phyloP scores from a whole-genome alignment of 1,140 invertebrate genomes.

The Triops longicaudatus region DNA sequence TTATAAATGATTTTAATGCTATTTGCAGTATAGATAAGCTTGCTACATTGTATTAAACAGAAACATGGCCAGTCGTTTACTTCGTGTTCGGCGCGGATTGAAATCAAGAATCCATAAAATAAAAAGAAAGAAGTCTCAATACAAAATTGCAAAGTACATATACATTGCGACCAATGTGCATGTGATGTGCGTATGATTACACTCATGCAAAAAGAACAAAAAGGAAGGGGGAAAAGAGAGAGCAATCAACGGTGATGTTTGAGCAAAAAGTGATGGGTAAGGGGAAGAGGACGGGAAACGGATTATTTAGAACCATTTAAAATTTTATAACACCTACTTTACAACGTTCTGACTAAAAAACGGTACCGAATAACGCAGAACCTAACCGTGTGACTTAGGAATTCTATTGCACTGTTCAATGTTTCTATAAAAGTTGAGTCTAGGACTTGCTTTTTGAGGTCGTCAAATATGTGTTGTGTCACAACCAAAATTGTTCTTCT shows the following conservation, averaged over 20 bases:
- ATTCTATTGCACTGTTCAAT: conserved; percentile 13
- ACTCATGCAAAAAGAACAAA: neutral
- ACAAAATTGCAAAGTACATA: neutral
- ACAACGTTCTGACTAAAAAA: neutral
- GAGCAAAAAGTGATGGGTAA: neutral
- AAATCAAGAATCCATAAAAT: neutral
- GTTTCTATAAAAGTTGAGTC: neutral
- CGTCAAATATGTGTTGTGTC: neutral
- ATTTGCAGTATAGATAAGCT: neutral
- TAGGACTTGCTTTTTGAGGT: neutral
- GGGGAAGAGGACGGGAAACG: neutral
- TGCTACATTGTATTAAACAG: neutral
- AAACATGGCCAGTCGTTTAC: neutral
- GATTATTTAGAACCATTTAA: neutral
- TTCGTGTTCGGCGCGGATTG: neutral
- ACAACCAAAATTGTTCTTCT: neutral
- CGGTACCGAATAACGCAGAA: neutral
- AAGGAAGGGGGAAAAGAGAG: neutral
- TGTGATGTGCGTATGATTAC: neutral
- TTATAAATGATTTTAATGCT: neutral
- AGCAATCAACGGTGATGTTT: neutral
- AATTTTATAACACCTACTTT: neutral
- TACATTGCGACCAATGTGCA: neutral
- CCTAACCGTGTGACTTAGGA: conserved; percentile 7
- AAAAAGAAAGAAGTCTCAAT: neutral